Percentiles rank a stretch among this genome's conserved stretches.
Conservation (phyloP, 2,113 vertebrate genomes). For the Crotophaga sulcirostris region DNA sequence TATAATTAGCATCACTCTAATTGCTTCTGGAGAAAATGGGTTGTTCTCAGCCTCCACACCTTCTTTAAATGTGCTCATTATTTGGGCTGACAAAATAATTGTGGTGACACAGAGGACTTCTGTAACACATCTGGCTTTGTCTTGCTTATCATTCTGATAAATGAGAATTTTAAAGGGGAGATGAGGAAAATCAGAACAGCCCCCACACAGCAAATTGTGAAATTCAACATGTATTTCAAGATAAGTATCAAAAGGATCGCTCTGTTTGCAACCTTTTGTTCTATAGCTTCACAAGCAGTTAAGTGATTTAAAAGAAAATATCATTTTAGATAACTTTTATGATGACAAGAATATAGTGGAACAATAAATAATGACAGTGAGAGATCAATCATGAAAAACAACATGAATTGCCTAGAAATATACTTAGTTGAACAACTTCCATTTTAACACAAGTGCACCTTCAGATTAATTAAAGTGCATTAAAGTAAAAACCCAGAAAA, state of each 20-base stretch:
- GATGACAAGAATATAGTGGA: neutral
- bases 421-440: neutral
- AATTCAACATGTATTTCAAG: neutral
- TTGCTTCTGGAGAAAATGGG: neutral
- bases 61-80: slow-evolving; percentile 4
- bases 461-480: neutral
- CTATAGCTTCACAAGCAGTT: neutral
- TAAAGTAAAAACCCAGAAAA: neutral
- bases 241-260: neutral
- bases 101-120: neutral
- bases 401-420: neutral
- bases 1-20: slow-evolving; percentile 3
- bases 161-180: neutral
- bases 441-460: neutral
- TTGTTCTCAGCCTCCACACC: neutral
- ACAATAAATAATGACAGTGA: neutral
- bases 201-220: neutral
- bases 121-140: neutral
- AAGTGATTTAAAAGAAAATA: neutral
- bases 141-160: neutral
- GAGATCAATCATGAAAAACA: neutral
- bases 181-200: neutral
- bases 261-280: neutral
- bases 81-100: neutral
- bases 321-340: neutral